phyloP scores from a whole-genome alignment of 1,140 invertebrate genomes.

The Brachionus manjavacas region DNA sequence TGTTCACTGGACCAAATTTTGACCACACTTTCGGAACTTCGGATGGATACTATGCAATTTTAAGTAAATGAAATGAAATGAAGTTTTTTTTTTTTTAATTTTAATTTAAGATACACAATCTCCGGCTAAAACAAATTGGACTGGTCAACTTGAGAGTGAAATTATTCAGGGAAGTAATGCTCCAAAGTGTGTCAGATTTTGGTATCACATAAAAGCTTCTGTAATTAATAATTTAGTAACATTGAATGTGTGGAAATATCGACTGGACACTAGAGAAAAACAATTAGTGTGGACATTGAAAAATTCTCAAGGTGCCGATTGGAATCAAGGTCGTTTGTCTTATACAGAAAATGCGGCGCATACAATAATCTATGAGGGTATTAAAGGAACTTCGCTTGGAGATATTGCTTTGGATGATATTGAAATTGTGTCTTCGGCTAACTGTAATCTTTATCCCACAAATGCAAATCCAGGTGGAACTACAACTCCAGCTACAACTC shows the following conservation, averaged over 20 bases:
- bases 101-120: background rate
- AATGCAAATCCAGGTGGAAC: background rate
- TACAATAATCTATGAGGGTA: conserved; percentile 49
- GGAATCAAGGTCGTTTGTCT: conserved; percentile 49
- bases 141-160: background rate
- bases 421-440: conserved; percentile 43
- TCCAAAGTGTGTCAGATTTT: conserved; percentile 42
- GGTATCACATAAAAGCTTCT: conserved; percentile 46
- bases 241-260: background rate
- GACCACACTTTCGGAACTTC: conserved; percentile 55
- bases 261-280: background rate
- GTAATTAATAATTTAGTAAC: conserved; percentile 59
- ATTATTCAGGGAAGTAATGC: background rate
- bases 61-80: background rate
- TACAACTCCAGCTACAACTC: background rate
- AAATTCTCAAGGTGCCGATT: conserved; percentile 49
- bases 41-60: conserved; percentile 52
- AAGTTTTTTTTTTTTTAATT: background rate
- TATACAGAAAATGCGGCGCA: background rate
- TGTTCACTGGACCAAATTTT: background rate
- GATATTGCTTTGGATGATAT: conserved; percentile 53
- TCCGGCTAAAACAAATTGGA: background rate
- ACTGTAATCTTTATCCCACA: background rate
- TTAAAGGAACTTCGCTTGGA: conserved; percentile 46
- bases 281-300: conserved; percentile 45